Conservation (phyloP, 2,797 vertebrate species). For the Rhinella marina region DNA sequence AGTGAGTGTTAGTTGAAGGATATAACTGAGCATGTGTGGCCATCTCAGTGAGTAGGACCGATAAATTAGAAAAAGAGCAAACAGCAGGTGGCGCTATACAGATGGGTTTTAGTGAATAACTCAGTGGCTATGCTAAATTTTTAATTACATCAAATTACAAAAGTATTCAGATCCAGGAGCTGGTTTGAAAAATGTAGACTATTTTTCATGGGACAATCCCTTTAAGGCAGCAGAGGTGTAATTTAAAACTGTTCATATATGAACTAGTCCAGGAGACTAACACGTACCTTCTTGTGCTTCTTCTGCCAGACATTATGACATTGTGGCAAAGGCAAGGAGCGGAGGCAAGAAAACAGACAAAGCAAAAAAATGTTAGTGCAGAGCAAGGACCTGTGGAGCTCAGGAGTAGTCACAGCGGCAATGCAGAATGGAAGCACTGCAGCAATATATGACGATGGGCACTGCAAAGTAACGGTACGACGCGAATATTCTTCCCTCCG, state of each 20-base stretch:
- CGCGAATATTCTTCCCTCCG: background rate
- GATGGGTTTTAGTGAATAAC: too few species aligned
- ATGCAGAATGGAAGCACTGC: background rate
- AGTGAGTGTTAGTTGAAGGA: too few species aligned
- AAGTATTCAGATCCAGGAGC: too few species aligned
- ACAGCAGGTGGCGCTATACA: too few species aligned
- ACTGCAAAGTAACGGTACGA: background rate
- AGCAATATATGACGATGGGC: background rate
- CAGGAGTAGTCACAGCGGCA: constrained; percentile 2
- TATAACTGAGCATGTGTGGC: too few species aligned
- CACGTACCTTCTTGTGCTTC: constrained; percentile 58
- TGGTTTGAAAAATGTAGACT: too few species aligned
- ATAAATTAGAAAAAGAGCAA: too few species aligned
- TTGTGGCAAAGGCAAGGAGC: background rate
- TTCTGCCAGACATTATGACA: constrained; percentile 35
- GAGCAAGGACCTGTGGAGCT: constrained; percentile 1
- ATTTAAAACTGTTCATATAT: background rate
- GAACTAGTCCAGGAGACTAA: background rate
- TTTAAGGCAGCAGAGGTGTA: too few species aligned
- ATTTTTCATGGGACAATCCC: too few species aligned
- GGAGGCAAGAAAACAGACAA: constrained; percentile 53
- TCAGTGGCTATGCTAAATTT: too few species aligned
- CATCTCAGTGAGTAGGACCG: too few species aligned
- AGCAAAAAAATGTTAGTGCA: constrained; percentile 53
- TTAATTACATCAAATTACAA: too few species aligned